Conservation (phyloP, 2,888 invertebrate species). For the Lobophora halterata region DNA sequence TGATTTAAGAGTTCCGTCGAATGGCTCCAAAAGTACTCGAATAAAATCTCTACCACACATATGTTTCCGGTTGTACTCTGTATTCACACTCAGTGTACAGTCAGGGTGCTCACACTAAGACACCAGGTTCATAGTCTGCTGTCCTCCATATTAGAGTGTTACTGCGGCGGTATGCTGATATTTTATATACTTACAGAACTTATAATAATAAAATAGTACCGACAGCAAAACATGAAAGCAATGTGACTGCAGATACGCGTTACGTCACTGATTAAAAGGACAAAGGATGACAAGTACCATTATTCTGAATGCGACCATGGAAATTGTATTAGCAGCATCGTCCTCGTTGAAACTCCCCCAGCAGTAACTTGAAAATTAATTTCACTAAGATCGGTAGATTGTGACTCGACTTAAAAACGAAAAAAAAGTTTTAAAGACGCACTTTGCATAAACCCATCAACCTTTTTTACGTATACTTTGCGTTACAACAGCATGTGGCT, state of each 20-base stretch:
- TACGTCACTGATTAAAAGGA: conserved; percentile 14
- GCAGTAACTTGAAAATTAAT: conserved; percentile 24
- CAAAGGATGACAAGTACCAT: conserved; percentile 15
- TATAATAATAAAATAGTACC: conserved; percentile 18
- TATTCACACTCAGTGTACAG: conserved; percentile 9
- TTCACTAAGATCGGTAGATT: conserved; percentile 19
- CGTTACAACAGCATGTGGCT: conserved; percentile 8
- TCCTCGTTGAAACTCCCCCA: conserved; percentile 14
- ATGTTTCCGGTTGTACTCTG: conserved; percentile 32
- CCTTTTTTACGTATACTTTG: conserved; percentile 15
- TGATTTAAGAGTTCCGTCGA: conserved; percentile 70
- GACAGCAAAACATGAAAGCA: conserved; percentile 19
- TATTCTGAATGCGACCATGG: conserved; percentile 23
- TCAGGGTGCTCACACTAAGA: conserved; percentile 3
- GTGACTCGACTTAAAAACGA: conserved; percentile 10
- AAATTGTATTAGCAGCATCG: conserved; percentile 22
- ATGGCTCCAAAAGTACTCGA: conserved; percentile 54
- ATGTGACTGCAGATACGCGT: conserved; percentile 18
- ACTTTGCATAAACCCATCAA: conserved; percentile 16
- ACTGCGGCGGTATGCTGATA: conserved; percentile 16
- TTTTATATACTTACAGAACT: no score
- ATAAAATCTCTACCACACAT: conserved; percentile 47
- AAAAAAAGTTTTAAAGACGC: conserved; percentile 12
- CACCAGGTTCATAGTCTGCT: conserved; percentile 8
- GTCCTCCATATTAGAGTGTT: conserved; percentile 34